These are phyloP conservation scores for Enhydra lutris DNA, from an alignment of 2,113 vertebrate species.

Conservation along the genomic window DNA sequence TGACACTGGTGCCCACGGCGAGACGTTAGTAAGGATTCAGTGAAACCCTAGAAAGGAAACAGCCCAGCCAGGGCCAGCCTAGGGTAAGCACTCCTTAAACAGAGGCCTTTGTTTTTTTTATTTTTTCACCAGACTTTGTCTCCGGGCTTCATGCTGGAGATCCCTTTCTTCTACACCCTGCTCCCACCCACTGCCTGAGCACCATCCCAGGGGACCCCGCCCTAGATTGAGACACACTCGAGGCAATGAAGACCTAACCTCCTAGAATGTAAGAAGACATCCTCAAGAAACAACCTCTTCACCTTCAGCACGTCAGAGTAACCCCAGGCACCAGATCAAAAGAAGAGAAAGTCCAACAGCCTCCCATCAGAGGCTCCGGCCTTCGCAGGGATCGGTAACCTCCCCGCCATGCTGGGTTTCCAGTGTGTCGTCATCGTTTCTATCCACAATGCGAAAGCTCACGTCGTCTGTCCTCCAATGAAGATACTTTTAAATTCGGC, in stretches of 20 bases:
- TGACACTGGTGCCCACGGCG: not conserved
- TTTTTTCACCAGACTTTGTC: not conserved
- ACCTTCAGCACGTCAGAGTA: not conserved
- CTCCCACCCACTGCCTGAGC: fast-evolving
- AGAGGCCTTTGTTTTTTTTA: not conserved
- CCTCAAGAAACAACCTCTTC: not conserved
- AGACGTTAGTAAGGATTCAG: not conserved
- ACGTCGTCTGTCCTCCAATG: not conserved
- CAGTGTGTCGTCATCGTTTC: fast-evolving
- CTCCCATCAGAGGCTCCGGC: not conserved
- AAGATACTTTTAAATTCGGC: not conserved
- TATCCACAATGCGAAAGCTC: fast-evolving
- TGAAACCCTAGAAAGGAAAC: too few relatives aligned
- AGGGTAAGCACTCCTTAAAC: not conserved
- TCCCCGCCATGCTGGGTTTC: fast-evolving
- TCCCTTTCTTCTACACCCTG: not conserved
- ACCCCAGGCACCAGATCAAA: not conserved
- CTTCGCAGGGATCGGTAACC: not conserved
- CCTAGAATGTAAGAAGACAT: not conserved
- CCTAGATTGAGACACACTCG: not conserved
- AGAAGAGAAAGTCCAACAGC: not conserved
- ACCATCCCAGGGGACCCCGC: fast-evolving
- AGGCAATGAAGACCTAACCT: not conserved
- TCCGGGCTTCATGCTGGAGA: not conserved
- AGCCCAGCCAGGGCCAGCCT: not conserved